Evolutionary conservation across 2,888 invertebrate species (phyloP).

Genomic region (Resseliella maxima): DNA sequence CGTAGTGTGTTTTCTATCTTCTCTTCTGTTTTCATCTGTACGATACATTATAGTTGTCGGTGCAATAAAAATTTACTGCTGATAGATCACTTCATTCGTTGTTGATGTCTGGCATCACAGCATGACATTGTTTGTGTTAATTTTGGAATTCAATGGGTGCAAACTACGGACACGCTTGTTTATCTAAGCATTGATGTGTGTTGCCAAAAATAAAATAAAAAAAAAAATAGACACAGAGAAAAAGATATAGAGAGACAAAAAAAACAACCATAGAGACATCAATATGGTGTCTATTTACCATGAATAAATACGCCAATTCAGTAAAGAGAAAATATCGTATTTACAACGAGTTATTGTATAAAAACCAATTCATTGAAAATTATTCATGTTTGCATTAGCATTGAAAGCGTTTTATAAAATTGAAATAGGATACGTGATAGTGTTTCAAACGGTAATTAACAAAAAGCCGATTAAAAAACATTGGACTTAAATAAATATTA

Average conservation of each 20-base stretch:
- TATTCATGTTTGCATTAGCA: neutral
- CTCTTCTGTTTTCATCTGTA: neutral
- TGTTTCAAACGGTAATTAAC: neutral
- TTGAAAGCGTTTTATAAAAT: neutral
- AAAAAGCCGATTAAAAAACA: constrained; percentile 18
- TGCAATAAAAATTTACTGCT: constrained; percentile 41
- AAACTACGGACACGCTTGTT: neutral
- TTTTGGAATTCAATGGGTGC: neutral
- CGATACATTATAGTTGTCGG: neutral
- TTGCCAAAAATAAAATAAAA: neutral
- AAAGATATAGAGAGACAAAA: too few species aligned
- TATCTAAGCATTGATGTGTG: constrained; percentile 27
- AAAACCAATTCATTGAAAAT: neutral
- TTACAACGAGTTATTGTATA: neutral
- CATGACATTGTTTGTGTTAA: neutral
- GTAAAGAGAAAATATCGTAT: neutral
- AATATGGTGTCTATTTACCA: constrained; percentile 19
- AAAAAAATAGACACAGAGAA: too few species aligned
- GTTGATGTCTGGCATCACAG: constrained; percentile 1
- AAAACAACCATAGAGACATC: too few species aligned
- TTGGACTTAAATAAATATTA: neutral
- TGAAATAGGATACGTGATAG: constrained; percentile 15
- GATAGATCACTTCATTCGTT: constrained; percentile 6
- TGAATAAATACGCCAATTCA: constrained; percentile 17
- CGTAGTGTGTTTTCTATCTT: neutral